Evolutionary conservation across 2,888 invertebrate genomes (phyloP).

Genomic region (Lithophane ornitopus): DNA sequence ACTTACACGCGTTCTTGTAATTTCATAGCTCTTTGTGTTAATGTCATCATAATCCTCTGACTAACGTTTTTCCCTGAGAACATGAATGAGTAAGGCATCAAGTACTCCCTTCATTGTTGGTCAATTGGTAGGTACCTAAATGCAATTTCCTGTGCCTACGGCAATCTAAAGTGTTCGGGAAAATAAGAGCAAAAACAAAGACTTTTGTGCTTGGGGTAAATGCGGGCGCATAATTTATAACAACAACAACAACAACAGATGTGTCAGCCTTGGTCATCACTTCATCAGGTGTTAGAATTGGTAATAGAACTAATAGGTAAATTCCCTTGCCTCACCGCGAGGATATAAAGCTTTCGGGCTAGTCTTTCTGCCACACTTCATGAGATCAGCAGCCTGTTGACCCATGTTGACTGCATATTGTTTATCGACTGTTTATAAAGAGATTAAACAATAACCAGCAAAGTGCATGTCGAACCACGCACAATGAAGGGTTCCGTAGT

Average conservation of each 20-base stretch:
- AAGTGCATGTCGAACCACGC: too few species aligned
- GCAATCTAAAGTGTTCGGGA: constrained; percentile 46
- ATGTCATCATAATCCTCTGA: constrained; percentile 24
- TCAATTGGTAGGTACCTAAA: constrained; percentile 28
- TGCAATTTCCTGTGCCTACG: constrained; percentile 52
- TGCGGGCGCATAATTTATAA: constrained; percentile 11
- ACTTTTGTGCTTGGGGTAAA: constrained; percentile 24
- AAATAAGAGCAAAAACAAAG: constrained; percentile 37
- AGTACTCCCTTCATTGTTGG: constrained; percentile 24
- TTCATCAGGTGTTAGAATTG: constrained; percentile 8
- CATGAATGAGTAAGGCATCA: constrained; percentile 36
- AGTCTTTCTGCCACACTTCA: background rate
- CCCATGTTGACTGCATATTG: background rate
- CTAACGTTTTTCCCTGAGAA: constrained; percentile 52
- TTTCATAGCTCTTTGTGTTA: constrained; percentile 28
- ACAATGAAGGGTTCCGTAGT: too few species aligned
- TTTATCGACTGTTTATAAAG: background rate
- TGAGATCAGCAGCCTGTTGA: too few species aligned
- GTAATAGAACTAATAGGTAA: constrained; percentile 26
- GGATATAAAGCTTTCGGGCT: background rate
- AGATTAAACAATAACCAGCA: background rate
- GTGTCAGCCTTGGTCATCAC: constrained; percentile 44
- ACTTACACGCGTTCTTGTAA: constrained; percentile 21
- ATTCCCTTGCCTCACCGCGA: constrained; percentile 33
- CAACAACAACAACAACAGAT: constrained; percentile 31